Percentiles rank a stretch among this genome's conserved stretches.
Evolutionary conservation across 2,888 invertebrate genomes (phyloP).

Genomic region (Lasioglossum calceatum): DNA sequence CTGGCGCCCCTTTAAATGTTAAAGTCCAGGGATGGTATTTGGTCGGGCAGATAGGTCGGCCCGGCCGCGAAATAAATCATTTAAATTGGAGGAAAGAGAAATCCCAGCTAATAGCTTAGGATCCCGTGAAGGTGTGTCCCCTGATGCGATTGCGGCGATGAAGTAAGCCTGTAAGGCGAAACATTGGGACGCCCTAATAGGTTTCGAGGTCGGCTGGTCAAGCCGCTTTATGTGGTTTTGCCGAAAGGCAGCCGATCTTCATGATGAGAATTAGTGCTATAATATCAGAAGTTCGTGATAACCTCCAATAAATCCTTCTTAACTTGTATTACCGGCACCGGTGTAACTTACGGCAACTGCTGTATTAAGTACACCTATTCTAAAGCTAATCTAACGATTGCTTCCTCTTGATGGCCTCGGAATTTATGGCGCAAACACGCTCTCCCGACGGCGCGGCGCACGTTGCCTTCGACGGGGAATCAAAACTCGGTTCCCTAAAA

Average conservation of each 20-base stretch:
- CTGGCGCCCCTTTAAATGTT: constrained; percentile 39
- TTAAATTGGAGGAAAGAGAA: constrained; percentile 74
- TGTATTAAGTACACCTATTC: constrained; percentile 17
- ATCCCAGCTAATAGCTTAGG: constrained; percentile 75
- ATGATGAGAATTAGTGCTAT: constrained; percentile 50
- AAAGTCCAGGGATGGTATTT: constrained; percentile 47
- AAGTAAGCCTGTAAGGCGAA: constrained; percentile 78
- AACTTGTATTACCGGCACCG: constrained; percentile 23
- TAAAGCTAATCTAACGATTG: constrained; percentile 13
- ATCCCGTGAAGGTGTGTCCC: constrained; percentile 56
- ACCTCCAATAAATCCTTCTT: constrained; percentile 54
- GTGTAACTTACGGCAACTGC: constrained; percentile 19
- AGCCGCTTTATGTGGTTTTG: constrained; percentile 66
- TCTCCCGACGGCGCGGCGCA: too few species aligned
- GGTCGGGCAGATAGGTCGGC: constrained; percentile 51
- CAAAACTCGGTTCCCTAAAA: too few species aligned
- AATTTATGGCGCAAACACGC: background rate
- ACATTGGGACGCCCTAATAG: constrained; percentile 75
- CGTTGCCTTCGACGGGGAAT: too few species aligned
- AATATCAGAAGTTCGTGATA: constrained; percentile 53
- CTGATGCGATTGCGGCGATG: constrained; percentile 76
- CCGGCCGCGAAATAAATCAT: constrained; percentile 73
- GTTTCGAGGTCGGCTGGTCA: constrained; percentile 68
- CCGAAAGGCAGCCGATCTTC: constrained; percentile 47
- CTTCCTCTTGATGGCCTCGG: background rate